Evolutionary conservation across 2,888 invertebrate genomes (phyloP), one percentile per base, ranked within the genome.

Genomic region (Dromius quadrimaculatus): DNA sequence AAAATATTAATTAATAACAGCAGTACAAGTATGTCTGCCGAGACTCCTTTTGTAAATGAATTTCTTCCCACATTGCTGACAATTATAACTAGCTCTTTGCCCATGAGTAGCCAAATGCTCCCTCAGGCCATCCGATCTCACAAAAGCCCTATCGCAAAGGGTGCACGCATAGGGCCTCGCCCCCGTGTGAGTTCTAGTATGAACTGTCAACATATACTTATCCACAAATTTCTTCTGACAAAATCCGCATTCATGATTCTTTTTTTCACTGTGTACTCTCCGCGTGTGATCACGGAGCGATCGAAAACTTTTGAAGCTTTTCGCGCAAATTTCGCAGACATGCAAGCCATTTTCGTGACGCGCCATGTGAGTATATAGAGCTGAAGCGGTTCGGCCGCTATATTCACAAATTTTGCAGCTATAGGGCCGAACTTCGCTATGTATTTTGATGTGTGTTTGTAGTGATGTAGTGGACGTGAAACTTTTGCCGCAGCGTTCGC

Each of bases 271-370:
- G 59, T 80, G 79, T 0, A 76, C 78, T 43, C 78, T 72, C 3
- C 78, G 74, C 41, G 76, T 65, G 61, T 80, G 80, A 70, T 79
- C 78, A n/a, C 76, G 75, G 15, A 80, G 72, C 68, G 79, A 78
- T 9, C 78, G 74, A 19, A 65, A 75, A 70, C 78, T 79, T 74
- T 79, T 79, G 64, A 78, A 80, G 0, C 75, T 75, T 72, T 79
- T 79, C 1, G 78, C 77, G 69, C 80, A 80, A 22, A 78, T 71
- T 72, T 79, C 77, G 68, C 80, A 80, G n/a, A 78, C 75, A 41
- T 77, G 76, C 3, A 75, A 47, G 28, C 78, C 77, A 23, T 77
- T 75, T 1, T 77, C 76, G 71, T 80, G 80, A 2, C 77, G 78
- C 0, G 78, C 75, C 77, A 77, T 79, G 71, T 80, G 80, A 2